Percentiles rank a stretch among this genome's conserved stretches.
Conservation (phyloP, 2,113 vertebrate species). For the Tetrao urogallus region DNA sequence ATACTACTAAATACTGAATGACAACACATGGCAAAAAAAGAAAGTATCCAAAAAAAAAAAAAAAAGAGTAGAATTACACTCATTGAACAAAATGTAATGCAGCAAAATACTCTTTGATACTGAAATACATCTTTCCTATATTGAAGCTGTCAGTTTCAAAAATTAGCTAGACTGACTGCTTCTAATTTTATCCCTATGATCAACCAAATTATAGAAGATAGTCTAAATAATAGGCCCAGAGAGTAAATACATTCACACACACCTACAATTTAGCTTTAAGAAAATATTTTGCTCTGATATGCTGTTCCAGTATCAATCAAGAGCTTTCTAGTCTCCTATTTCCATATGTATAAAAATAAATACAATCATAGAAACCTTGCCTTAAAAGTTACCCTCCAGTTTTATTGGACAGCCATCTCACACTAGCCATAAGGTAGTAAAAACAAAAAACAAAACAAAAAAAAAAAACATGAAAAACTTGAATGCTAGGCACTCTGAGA, state of each 20-base stretch:
- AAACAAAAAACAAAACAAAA: no score
- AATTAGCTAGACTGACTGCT: neutral
- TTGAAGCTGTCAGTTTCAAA: neutral
- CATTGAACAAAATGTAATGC: neutral
- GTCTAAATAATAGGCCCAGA: neutral
- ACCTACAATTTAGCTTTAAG: neutral
- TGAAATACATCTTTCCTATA: neutral
- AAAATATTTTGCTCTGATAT: neutral
- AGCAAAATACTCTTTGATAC: neutral
- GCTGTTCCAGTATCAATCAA: neutral
- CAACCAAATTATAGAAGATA: neutral
- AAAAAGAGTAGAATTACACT: neutral
- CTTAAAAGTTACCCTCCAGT: neutral
- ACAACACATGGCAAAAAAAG: neutral
- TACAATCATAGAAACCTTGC: neutral
- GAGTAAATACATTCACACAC: neutral
- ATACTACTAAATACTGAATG: neutral
- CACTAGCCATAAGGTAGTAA: neutral
- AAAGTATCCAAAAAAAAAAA: neutral
- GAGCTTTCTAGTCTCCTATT: neutral
- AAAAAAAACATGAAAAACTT: neutral
- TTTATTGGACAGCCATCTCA: neutral
- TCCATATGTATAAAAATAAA: neutral
- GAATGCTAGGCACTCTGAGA: neutral
- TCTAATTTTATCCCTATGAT: neutral